Evolutionary conservation across 2,888 invertebrate species (phyloP), one percentile per base, ranked within the genome.

Genomic region (Netelia inedita): DNA sequence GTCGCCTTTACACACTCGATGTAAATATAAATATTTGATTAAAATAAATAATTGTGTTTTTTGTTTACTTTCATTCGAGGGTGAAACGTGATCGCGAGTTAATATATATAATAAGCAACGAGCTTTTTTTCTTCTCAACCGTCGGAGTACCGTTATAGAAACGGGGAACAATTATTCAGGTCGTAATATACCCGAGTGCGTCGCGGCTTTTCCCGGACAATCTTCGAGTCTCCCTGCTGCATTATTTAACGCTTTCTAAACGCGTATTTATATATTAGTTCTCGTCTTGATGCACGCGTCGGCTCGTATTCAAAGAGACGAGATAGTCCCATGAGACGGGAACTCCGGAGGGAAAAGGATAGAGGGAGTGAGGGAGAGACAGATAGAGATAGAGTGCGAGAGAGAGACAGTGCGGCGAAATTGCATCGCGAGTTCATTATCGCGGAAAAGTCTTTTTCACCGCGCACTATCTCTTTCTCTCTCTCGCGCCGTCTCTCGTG

Each of bases 271-370:
- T 85, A 82, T 46, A 46, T 46, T 14, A 46, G 43, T 86, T 83
- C 83, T 82, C 82, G 87, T 87, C 87, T 86, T 87, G 82, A 73
- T 80, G 82, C 86, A 83, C 71, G 28, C 28, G 87, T 87, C 89
- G 90, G 90, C 89, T 76, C 79, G 85, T 88, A 87, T 87, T 89
- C 89, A 90, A 90, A 90, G 90, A 87, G 83, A 79, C 74, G 74
- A 72, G 69, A 65, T 53, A 79, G 83, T 82, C 79, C 71, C 72
- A 59, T 43, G 79, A 73, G 74, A 80, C 71, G 75, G 57, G 65
- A 72, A 23, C 21, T 28, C 28, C 5, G 3, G 75, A 76, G 79
- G 14, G 50, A 61, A 59, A 59, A 3, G 46, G n/a, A 57, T 9
- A 3, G 78, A 23, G 35, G 21, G 78, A 69, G 35, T 35, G 69